Evolutionary conservation across 2,797 vertebrate genomes (phyloP).

Genomic region (Eurystomus glaucurus): DNA sequence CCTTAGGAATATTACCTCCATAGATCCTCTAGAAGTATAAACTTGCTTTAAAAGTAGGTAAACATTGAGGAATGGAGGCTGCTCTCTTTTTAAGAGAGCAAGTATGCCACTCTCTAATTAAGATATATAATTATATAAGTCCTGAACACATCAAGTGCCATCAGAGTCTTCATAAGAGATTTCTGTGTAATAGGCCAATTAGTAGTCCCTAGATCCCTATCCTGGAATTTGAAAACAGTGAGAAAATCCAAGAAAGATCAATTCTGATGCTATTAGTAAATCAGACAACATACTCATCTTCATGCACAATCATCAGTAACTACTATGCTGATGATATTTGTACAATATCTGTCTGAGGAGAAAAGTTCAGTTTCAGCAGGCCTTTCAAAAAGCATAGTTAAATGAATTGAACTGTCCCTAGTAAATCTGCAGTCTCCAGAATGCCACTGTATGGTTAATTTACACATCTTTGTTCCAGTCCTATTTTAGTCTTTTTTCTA

Average conservation of each 20-base stretch:
- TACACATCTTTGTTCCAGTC: neutral
- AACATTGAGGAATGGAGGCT: neutral
- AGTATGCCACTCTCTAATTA: conserved; percentile 18
- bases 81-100: neutral
- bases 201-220: conserved; percentile 6
- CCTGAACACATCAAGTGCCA: conserved; percentile 11
- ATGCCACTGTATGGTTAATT: conserved; percentile 4
- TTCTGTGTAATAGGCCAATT: conserved; percentile 38
- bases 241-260: conserved; percentile 52
- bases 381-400: conserved; percentile 21
- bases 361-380: neutral
- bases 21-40: neutral
- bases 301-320: conserved; percentile 36
- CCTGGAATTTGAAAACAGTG: conserved; percentile 23
- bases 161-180: conserved; percentile 31
- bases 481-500: neutral
- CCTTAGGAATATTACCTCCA: neutral
- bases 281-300: conserved; percentile 31
- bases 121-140: conserved; percentile 33
- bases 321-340: neutral
- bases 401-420: neutral
- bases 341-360: neutral
- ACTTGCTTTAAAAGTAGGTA: conserved; percentile 15
- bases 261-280: conserved; percentile 51
- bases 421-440: conserved; percentile 1